Percentiles rank a stretch among this genome's conserved stretches.
Evolutionary conservation across 2,797 vertebrate species (phyloP).

Genomic region (Myripristis murdjan): DNA sequence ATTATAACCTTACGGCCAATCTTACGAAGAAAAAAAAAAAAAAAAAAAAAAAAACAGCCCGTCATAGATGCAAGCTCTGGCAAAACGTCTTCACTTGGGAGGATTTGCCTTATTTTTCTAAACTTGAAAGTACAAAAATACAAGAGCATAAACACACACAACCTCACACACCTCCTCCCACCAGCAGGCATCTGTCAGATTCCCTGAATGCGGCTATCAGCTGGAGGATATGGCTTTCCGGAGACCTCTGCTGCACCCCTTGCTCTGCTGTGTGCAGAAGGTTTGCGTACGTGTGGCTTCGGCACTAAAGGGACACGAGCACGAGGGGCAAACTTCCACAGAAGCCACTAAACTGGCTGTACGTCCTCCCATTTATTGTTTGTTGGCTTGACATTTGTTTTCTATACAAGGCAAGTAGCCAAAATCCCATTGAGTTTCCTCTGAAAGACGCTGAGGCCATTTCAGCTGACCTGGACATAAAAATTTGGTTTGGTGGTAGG

Average conservation of each 20-base stretch:
- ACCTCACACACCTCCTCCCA: constrained; percentile 29
- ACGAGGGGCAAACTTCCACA: constrained; percentile 34
- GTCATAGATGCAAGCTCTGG: too few species aligned
- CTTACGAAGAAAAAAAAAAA: too few species aligned
- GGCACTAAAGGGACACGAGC: constrained; percentile 77
- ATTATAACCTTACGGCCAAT: too few species aligned
- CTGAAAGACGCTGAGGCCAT: neutral
- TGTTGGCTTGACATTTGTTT: constrained; percentile 11
- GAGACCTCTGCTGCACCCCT: neutral
- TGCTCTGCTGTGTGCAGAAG: constrained; percentile 26
- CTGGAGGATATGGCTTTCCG: constrained; percentile 37
- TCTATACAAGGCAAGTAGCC: neutral
- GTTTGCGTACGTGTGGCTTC: constrained; percentile 41
- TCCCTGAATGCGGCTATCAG: constrained; percentile 56
- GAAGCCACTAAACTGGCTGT: constrained; percentile 20
- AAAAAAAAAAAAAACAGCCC: too few species aligned
- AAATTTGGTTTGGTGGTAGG: neutral
- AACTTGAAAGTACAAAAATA: too few species aligned
- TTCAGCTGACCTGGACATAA: constrained; percentile 10
- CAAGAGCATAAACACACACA: neutral
- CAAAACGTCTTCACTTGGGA: neutral
- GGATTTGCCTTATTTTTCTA: too few species aligned
- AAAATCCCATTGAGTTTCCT: constrained; percentile 26
- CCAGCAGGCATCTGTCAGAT: constrained; percentile 31
- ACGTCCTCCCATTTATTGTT: constrained; percentile 43